Conservation (phyloP, 2,113 vertebrate genomes). For the Myodes glareolus region DNA sequence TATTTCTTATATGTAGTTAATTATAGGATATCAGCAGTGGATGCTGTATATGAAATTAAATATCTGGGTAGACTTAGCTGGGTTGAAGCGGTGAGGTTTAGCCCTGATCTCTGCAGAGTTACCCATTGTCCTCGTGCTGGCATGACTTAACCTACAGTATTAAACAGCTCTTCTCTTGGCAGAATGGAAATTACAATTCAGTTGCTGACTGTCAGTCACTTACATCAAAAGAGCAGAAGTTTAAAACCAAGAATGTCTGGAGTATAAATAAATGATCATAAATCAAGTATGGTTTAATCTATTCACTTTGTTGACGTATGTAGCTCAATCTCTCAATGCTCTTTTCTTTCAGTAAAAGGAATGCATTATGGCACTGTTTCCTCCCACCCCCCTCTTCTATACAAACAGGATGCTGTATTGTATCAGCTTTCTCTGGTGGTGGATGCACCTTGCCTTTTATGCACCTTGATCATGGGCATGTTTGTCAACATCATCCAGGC, state of each 20-base stretch:
- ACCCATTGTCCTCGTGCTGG: not conserved
- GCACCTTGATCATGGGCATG: not conserved
- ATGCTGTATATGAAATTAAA: not conserved
- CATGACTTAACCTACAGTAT: not conserved
- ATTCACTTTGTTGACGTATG: slow-evolving; percentile 10
- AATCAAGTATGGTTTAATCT: not conserved
- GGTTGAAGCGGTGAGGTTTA: not conserved
- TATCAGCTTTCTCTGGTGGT: not conserved
- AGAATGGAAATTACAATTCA: slow-evolving; percentile 1
- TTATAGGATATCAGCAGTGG: slow-evolving; percentile 47
- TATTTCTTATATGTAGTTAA: slow-evolving; percentile 57
- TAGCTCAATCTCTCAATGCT: not conserved
- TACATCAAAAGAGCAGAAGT: slow-evolving; percentile 11
- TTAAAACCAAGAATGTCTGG: slow-evolving; percentile 38
- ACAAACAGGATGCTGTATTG: not conserved
- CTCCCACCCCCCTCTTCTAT: rapidly evolving
- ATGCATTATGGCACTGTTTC: not conserved
- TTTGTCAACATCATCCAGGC: not conserved
- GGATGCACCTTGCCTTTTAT: not conserved
- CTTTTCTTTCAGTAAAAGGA: slow-evolving; percentile 10
- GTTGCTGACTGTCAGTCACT: slow-evolving; percentile 11
- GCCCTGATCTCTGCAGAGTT: not conserved
- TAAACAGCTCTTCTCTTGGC: slow-evolving; percentile 12
- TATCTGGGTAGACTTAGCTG: not conserved
- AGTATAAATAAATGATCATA: slow-evolving; percentile 32